These are phyloP conservation scores for Oreochromis aureus DNA, from an alignment of 2,113 vertebrate species.

Conservation along the genomic window DNA sequence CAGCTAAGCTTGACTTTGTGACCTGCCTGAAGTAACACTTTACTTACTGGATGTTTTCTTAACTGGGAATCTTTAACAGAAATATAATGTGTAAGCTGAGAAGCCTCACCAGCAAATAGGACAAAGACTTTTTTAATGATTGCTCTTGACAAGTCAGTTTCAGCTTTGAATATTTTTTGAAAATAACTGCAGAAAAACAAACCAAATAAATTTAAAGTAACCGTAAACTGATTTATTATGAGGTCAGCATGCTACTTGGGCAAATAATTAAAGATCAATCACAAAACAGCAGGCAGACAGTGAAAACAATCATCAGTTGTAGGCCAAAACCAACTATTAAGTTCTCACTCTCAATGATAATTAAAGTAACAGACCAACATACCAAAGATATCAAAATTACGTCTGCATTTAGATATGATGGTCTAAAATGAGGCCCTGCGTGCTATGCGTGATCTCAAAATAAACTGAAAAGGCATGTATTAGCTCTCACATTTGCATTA, in stretches of 20 bases:
- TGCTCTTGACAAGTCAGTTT: not conserved
- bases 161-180: not conserved
- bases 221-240: not conserved
- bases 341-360: not conserved
- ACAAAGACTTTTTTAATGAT: not conserved
- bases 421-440: not conserved
- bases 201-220: not conserved
- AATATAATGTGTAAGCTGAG: not conserved
- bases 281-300: not conserved
- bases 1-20: not conserved
- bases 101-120: not conserved
- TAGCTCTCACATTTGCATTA: not conserved
- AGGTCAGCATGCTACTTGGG: not conserved
- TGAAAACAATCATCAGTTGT: not conserved
- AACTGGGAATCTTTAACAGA: not conserved
- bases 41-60: not conserved
- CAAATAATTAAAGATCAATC: not conserved
- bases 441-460: not conserved
- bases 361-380: not conserved
- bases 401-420: accelerated
- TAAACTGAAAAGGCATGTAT: not conserved
- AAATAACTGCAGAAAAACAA: not conserved
- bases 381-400: not conserved
- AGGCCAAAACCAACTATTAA: not conserved
- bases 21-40: not conserved